phyloP scores from a whole-genome alignment of 2,113 vertebrate species.

The Peucedramus taeniatus region DNA sequence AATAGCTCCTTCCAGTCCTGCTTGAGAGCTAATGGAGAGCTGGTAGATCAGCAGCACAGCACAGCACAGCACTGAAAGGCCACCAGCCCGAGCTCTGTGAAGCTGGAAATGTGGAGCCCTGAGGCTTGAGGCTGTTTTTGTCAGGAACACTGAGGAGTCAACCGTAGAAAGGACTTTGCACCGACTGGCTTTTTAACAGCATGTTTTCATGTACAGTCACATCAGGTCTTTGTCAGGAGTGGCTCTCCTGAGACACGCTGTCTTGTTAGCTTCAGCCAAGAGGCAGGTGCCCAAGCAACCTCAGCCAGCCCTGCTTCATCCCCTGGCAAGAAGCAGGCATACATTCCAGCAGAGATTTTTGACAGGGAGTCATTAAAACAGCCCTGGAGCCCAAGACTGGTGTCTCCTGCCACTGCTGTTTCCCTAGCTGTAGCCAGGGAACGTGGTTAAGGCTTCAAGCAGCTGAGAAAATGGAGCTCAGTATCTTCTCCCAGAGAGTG shows the following conservation, averaged over 20 bases:
- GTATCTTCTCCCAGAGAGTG: neutral
- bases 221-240: neutral
- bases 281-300: neutral
- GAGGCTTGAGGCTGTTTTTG: neutral
- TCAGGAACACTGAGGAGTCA: accelerated
- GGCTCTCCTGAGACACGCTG: neutral
- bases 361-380: neutral
- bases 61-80: neutral
- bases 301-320: neutral
- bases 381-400: neutral
- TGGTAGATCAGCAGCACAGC: neutral
- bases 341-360: neutral
- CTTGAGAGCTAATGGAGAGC: accelerated
- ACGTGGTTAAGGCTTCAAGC: neutral
- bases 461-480: neutral
- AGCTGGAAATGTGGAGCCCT: neutral
- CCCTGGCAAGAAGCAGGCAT: accelerated
- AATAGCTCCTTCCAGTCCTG: neutral
- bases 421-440: neutral
- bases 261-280: neutral
- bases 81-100: accelerated
- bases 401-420: neutral
- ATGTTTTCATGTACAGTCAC: neutral
- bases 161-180: neutral
- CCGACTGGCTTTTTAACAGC: neutral